Conservation (phyloP, 1,140 invertebrate genomes). For the Dendroctonus ponderosae region DNA sequence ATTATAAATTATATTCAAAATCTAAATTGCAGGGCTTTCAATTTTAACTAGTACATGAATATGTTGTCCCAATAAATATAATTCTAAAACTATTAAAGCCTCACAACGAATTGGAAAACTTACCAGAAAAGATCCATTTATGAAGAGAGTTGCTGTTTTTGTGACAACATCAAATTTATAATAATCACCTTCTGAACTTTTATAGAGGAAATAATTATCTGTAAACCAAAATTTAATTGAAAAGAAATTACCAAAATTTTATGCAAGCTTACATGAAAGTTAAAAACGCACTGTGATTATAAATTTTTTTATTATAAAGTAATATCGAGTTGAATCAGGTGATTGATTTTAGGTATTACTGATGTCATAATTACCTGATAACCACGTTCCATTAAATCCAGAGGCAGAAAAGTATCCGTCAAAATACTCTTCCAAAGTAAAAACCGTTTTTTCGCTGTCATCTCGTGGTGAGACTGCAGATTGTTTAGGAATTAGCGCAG, state of each 20-base stretch:
- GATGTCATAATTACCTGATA: slow-evolving; percentile 45
- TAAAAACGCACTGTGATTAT: not conserved
- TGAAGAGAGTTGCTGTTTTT: slow-evolving; percentile 20
- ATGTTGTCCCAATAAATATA: no score
- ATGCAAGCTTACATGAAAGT: not conserved
- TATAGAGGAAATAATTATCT: slow-evolving; percentile 25
- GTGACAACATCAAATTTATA: slow-evolving; percentile 26
- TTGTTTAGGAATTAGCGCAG: no score
- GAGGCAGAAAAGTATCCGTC: slow-evolving; percentile 45
- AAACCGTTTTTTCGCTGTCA: slow-evolving; percentile 26
- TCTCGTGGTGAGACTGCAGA: not conserved
- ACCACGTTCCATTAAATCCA: slow-evolving; percentile 55
- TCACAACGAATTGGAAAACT: slow-evolving; percentile 14
- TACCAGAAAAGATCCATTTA: slow-evolving; percentile 41
- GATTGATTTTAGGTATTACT: not conserved
- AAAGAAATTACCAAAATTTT: not conserved
- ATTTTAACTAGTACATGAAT: no score
- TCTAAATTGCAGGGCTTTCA: no score
- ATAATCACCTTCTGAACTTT: slow-evolving; percentile 20
- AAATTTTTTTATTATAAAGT: not conserved
- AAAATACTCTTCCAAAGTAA: slow-evolving; percentile 40
- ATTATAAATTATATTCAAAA: no score
- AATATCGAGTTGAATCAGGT: not conserved
- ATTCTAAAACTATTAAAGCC: no score
- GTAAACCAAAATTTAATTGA: slow-evolving; percentile 4